Evolutionary conservation across 1,140 invertebrate genomes (phyloP), one percentile per base, ranked within the genome.

Genomic region (Diabrotica virgifera): DNA sequence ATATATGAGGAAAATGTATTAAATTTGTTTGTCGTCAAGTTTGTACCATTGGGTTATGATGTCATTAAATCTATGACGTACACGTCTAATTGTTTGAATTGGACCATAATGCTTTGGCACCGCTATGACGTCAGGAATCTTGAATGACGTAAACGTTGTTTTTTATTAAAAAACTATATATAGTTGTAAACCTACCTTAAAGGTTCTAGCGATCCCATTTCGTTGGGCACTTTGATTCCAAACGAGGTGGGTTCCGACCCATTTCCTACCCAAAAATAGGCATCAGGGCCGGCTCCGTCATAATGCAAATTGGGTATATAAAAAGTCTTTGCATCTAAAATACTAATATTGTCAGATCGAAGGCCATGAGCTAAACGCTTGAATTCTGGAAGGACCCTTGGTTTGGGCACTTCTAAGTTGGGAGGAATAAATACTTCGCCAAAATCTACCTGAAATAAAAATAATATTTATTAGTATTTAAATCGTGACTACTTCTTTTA

Each of bases 261-360:
- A 72, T 88, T 94, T 6, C 94, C 94, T 5, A 95, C 93, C 91
- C 91, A 95, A 78, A 97, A 97, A 78, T 93, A 96, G 5, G 93
- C 92, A 76, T 95, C 93, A 2, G 92, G 90, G 0, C 91, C 92
- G 9, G 87, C 89, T 6, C 94, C 94, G 72, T 96, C 93, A 73
- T 96, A 97, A 76, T 95, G 91, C 53, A 97, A 81, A 80, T 96
- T 94, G 5, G 94, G 93, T 69, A 96, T 96, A 77, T 94, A 94
- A 76, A 97, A 90, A 0, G 94, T 96, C 79, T 93, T 94, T 9
- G 93, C 91, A 78, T 96, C 94, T 52, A 96, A 77, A 11, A 97
- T 91, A 68, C 90, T 93, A 53, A 97, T 90, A 80, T 95, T 94
- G 66, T 92, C 94, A 5, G 94, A 96, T 10, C 92, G 85, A 0